Evolutionary conservation across 1,140 invertebrate species (phyloP).

Genomic region (Nebria ingens): DNA sequence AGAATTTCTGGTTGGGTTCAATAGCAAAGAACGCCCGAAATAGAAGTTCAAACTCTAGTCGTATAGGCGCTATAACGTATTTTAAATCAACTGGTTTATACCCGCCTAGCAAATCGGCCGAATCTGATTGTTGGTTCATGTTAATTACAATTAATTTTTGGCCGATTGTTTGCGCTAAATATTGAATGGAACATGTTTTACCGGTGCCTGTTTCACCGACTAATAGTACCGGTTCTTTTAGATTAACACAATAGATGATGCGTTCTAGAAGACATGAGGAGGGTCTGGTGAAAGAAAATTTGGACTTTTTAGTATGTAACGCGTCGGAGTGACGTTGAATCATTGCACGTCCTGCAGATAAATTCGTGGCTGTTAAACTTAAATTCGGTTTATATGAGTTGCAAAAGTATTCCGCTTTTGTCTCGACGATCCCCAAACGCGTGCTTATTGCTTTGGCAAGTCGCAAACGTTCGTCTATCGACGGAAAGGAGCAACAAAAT

Average conservation of each 20-base stretch:
- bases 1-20: slow-evolving; percentile 75
- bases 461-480: slow-evolving; percentile 48
- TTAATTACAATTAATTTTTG: slow-evolving; percentile 92
- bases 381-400: slow-evolving; percentile 70
- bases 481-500: slow-evolving; percentile 68
- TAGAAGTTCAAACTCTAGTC: slow-evolving; percentile 74
- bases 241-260: slow-evolving; percentile 67
- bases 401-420: slow-evolving; percentile 72
- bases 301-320: slow-evolving; percentile 36
- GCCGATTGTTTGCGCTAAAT: slow-evolving; percentile 72
- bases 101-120: slow-evolving; percentile 89
- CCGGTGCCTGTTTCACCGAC: slow-evolving; percentile 98
- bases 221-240: slow-evolving; percentile 84
- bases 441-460: slow-evolving; percentile 64
- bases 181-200: slow-evolving; percentile 95
- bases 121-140: slow-evolving; percentile 98
- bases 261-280: slow-evolving; percentile 76
- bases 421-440: slow-evolving; percentile 72
- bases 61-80: slow-evolving; percentile 68
- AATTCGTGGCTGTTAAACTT: slow-evolving; percentile 30
- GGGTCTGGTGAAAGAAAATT: slow-evolving; percentile 72
- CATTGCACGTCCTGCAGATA: slow-evolving; percentile 25
- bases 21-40: slow-evolving; percentile 71
- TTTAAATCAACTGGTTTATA: slow-evolving; percentile 93
- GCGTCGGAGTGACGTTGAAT: background rate